Percentiles rank a stretch among this genome's conserved stretches.
phyloP scores from a whole-genome alignment of 2,797 vertebrate species.

The Psittacula derbiana region DNA sequence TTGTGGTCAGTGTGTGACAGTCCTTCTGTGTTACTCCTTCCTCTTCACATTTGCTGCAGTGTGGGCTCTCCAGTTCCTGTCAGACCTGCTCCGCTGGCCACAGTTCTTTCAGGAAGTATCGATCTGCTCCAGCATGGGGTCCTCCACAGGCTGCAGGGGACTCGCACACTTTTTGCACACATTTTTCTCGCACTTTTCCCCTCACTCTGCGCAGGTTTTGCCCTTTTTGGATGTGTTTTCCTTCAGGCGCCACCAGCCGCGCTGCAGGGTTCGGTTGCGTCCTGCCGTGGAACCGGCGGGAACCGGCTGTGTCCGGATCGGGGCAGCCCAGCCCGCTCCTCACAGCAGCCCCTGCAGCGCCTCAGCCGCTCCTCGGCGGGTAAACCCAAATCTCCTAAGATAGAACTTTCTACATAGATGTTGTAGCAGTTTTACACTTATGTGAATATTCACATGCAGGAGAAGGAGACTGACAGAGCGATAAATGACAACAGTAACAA shows the following conservation, averaged over 20 bases:
- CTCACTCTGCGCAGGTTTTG: neutral
- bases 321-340: neutral
- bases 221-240: neutral
- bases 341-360: neutral
- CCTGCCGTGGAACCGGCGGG: neutral
- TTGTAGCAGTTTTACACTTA: neutral
- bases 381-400: neutral
- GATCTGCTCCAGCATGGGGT: neutral
- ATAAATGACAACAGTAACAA: neutral
- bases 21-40: neutral
- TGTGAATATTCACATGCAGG: neutral
- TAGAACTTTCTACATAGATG: rapidly evolving
- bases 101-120: neutral
- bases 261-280: neutral
- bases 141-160: neutral
- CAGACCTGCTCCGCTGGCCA: rapidly evolving
- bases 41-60: neutral
- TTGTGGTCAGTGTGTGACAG: rapidly evolving
- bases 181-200: neutral
- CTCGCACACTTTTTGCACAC: neutral
- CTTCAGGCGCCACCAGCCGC: rapidly evolving
- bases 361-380: rapidly evolving
- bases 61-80: neutral
- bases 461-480: neutral
- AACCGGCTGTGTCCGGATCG: neutral